These are phyloP conservation scores for Idaea biselata DNA, from an alignment of 2,888 invertebrate genomes.

Conservation along the genomic window DNA sequence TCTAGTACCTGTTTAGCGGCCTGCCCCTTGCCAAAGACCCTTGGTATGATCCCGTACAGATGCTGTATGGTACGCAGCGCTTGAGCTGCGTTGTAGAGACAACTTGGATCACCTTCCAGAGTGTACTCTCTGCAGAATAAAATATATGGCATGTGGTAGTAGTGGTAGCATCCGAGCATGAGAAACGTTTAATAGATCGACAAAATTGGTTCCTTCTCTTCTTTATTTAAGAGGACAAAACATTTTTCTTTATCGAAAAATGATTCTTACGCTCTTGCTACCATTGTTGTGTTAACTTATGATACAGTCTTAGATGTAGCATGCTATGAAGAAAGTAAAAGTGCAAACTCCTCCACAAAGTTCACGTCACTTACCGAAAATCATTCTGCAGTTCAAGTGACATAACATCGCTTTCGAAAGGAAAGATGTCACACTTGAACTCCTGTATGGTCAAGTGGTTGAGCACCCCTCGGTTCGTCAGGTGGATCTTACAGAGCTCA, in stretches of 20 bases:
- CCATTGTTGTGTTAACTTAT: no score
- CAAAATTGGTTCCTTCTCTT: no score
- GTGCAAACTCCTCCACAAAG: no score
- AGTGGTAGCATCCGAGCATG: no score
- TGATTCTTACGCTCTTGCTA: no score
- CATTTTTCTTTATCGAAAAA: no score
- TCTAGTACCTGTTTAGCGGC: slow-evolving; percentile 86
- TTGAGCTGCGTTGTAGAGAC: slow-evolving; percentile 92
- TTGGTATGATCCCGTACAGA: slow-evolving; percentile 93
- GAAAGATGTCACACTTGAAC: slow-evolving; percentile 92
- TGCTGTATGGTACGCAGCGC: slow-evolving; percentile 92
- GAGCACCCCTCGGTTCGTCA: slow-evolving; percentile 90
- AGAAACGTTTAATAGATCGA: no score
- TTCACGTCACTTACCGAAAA: slow-evolving; percentile 84
- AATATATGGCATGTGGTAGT: not conserved
- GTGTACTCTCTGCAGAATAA: slow-evolving; percentile 85
- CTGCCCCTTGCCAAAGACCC: slow-evolving; percentile 93
- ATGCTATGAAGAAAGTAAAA: no score
- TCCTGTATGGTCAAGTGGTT: slow-evolving; percentile 89
- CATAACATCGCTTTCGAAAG: slow-evolving; percentile 94
- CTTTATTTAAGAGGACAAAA: no score
- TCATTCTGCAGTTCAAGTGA: slow-evolving; percentile 93
- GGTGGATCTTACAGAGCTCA: slow-evolving; percentile 91
- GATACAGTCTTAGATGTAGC: no score
- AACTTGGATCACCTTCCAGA: slow-evolving; percentile 93